A percentile compares a stretch with the other conserved stretches of the same genome.
phyloP scores from a whole-genome alignment of 2,888 invertebrate species.

The Netelia melanura region DNA sequence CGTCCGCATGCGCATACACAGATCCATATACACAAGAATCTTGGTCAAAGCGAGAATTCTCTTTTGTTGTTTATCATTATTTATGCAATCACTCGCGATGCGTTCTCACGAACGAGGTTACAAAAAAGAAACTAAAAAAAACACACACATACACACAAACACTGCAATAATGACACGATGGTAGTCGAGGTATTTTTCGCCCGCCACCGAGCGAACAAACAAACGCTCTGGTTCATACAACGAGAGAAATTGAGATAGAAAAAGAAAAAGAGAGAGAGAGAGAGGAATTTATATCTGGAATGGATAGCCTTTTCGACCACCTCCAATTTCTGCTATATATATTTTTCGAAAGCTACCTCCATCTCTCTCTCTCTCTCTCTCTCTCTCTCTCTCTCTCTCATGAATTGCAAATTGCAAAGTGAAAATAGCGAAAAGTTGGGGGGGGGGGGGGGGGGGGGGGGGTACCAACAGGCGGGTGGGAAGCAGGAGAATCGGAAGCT shows the following conservation, averaged over 20 bases:
- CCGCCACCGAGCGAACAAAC: constrained; percentile 38
- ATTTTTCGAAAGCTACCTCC: constrained; percentile 1
- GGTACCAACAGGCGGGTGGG: too few species aligned
- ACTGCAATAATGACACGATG: neutral
- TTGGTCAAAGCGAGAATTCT: constrained; percentile 9
- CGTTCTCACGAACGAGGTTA: constrained; percentile 1
- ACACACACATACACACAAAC: too few species aligned
- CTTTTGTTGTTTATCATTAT: neutral
- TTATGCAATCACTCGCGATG: neutral
- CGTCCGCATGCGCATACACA: too few species aligned
- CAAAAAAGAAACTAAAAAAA: neutral
- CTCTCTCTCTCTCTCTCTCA: constrained; percentile 2
- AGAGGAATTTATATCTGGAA: constrained; percentile 28
- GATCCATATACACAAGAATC: too few species aligned
- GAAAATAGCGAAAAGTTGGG: neutral
- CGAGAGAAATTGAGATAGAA: neutral
- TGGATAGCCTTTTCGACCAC: neutral
- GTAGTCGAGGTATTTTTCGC: constrained; percentile 32
- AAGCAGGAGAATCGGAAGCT: neutral
- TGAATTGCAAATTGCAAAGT: constrained; percentile 18
- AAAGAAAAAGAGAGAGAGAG: constrained; percentile 9
- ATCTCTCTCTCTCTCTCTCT: neutral
- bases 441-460: too few species aligned
- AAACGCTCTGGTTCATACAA: constrained; percentile 45
- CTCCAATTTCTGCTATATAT: neutral